Percentiles rank a stretch among this genome's conserved stretches.
Evolutionary conservation across 1,140 invertebrate species (phyloP).

Genomic region (Heliconius himera): DNA sequence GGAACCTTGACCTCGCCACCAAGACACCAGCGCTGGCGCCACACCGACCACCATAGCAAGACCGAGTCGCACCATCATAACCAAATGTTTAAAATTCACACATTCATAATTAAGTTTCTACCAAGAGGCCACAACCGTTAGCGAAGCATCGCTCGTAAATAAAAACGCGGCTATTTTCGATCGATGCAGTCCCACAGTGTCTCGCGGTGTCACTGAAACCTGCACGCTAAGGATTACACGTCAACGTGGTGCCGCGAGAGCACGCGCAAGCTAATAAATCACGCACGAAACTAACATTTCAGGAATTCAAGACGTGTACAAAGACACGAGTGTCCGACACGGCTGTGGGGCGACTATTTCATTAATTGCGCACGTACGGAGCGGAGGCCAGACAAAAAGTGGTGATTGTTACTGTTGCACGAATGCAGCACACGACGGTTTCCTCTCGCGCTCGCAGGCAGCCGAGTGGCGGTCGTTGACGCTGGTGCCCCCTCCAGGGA

Average conservation of each 20-base stretch:
- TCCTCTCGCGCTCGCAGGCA: constrained; percentile 63
- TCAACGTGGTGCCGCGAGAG: constrained; percentile 46
- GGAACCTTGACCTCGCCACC: constrained; percentile 66
- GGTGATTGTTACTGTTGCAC: constrained; percentile 36
- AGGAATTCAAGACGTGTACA: constrained; percentile 21
- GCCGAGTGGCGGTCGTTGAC: constrained; percentile 77
- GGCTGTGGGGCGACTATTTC: constrained; percentile 14
- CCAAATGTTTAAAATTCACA: constrained; percentile 33
- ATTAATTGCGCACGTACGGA: constrained; percentile 30
- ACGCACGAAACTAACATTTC: constrained; percentile 27
- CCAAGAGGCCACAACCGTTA: constrained; percentile 22
- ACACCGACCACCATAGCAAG: constrained; percentile 76
- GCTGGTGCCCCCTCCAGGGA: constrained; percentile 56
- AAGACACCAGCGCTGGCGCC: constrained; percentile 73
- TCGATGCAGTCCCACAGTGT: constrained; percentile 57
- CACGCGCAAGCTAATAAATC: constrained; percentile 42
- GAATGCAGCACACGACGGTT: constrained; percentile 49
- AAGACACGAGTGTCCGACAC: constrained; percentile 21
- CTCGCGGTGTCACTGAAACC: constrained; percentile 52
- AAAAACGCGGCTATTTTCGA: constrained; percentile 67
- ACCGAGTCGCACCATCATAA: constrained; percentile 68
- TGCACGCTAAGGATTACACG: constrained; percentile 47
- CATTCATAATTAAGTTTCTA: constrained; percentile 34
- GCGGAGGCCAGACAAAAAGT: constrained; percentile 21
- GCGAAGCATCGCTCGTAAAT: constrained; percentile 60